Evolutionary conservation across 1,140 invertebrate genomes (phyloP), one percentile per base, ranked within the genome.

Genomic region (Aphidius gifuensis): DNA sequence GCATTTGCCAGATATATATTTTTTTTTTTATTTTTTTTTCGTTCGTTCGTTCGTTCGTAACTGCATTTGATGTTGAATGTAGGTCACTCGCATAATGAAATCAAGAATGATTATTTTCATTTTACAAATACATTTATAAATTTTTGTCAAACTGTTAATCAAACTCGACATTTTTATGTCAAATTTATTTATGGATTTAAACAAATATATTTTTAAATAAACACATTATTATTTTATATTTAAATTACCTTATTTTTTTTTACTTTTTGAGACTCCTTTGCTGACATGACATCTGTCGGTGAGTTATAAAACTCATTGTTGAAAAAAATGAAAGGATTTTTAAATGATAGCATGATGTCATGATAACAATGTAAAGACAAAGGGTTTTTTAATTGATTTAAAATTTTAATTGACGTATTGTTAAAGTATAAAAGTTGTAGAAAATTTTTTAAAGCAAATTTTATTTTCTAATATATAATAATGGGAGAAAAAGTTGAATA

Each of bases 101-200:
- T 61, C 60, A 32, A 61, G 60, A 40, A 61, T 61, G 60, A 61
- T 61, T 61, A 61, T 61, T 61, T 61, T 61, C 45, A 61, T 61
- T 61, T 56, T 40, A 44, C 53, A 32, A 61, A 61, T 32, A 38
- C 38, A 61, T 46, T 39, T 45, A 46, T 32, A 46, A 21, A 45
- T 46, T n/a, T 55, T n/a, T 43, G 49, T 51, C 6, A 40, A 6
- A 53, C 5, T 53, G 32, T 11, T 9, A 32, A 56, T 16, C 9
- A 43, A 43, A 38, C 39, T 40, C 53, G 53, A 55, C 53, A 55
- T 40, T 42, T 55, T 55, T 55, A 21, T 46, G 56, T 47, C 21
- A 32, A 40, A 32, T 58, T 58, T 58, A 48, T 58, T 58, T 58
- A 45, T 58, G 32, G 48, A 45, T 53, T 3, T 11, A 55, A 53